Percentiles rank a stretch among this genome's conserved stretches.
Conservation (phyloP, 1,140 invertebrate genomes). For the Drosophila sproati region DNA sequence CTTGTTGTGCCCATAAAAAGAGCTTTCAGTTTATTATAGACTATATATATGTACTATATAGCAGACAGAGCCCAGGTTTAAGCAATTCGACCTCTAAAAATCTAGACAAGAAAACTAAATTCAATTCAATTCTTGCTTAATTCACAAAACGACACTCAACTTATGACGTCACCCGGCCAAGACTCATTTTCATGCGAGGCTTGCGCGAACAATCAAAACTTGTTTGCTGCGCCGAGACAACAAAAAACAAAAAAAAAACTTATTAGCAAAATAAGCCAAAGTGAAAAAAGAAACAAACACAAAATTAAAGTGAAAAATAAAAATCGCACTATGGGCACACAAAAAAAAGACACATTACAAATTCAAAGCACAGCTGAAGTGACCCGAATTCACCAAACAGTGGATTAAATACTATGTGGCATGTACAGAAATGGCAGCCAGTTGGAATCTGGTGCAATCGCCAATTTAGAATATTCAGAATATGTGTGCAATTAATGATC, state of each 20-base stretch:
- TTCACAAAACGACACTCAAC: constrained; percentile 29
- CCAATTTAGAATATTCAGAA: constrained; percentile 45
- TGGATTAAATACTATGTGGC: constrained; percentile 9
- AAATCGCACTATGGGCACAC: constrained; percentile 45
- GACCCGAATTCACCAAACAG: constrained; percentile 32
- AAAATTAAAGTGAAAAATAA: constrained; percentile 69
- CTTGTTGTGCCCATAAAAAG: constrained; percentile 11
- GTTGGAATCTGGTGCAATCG: constrained; percentile 61
- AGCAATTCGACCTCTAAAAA: constrained; percentile 62
- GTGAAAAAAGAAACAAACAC: constrained; percentile 36
- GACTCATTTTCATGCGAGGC: constrained; percentile 55
- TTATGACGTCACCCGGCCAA: constrained; percentile 61
- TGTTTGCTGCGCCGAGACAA: constrained; percentile 64
- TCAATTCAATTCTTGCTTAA: constrained; percentile 78
- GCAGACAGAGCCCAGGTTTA: constrained; percentile 36
- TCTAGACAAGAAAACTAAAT: constrained; percentile 49
- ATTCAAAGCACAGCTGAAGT: constrained; percentile 50
- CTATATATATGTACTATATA: constrained; percentile 15
- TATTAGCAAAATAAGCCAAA: constrained; percentile 18
- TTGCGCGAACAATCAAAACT: constrained; percentile 72
- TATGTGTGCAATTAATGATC: constrained; percentile 27
- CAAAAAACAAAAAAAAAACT: constrained; percentile 39
- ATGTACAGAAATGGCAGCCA: constrained; percentile 43
- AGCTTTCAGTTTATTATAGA: constrained; percentile 26
- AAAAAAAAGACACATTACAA: constrained; percentile 48